Evolutionary conservation across 2,888 invertebrate genomes (phyloP), one percentile per base, ranked within the genome.

Genomic region (Eupithecia tripunctaria): DNA sequence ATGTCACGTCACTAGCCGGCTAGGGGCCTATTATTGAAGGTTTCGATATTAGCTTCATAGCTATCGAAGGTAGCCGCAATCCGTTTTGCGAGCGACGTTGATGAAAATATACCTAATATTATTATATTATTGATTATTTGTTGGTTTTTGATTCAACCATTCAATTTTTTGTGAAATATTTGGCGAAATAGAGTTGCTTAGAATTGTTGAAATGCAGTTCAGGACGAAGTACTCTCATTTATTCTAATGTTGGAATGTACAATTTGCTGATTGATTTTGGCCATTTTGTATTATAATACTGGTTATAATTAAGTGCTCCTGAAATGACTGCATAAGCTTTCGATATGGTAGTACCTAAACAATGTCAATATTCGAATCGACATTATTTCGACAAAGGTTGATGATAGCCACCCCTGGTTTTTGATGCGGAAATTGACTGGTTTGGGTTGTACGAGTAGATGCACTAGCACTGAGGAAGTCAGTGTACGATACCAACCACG

Each of bases 1-100:
- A 82, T 84, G 89, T 86, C 88, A 86, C 82, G 82, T 85, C 85
- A 83, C 78, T 81, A 82, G 80, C 84, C 81, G 79, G 77, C 71
- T 38, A 27, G 67, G 65, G 63, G 18, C 29, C 65, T 73, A 76
- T 69, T 71, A 64, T 3, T 14, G 27, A 70, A 67, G 70, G 14
- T 10, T 60, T 41, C 69, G 59, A 73, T 56, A 68, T 73, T 36
- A 1, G 1, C 25, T 25, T n/a, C 4, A 56, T 25, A 29, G 60
- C 18, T 60, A 25, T 56, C 12, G 56, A 25, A 12, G 25, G 25
- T 56, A 14, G 25, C 56, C 56, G 21, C 10, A 51, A 56, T 25
- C 10, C 6, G 51, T 51, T 51, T 21, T 12, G 25, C 14, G 25
- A 51, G 12, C 21, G 51, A 51, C 7, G 51, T 51, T n/a, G n/a